phyloP scores from a whole-genome alignment of 2,888 invertebrate species.

The Tenthredo distinguenda region DNA sequence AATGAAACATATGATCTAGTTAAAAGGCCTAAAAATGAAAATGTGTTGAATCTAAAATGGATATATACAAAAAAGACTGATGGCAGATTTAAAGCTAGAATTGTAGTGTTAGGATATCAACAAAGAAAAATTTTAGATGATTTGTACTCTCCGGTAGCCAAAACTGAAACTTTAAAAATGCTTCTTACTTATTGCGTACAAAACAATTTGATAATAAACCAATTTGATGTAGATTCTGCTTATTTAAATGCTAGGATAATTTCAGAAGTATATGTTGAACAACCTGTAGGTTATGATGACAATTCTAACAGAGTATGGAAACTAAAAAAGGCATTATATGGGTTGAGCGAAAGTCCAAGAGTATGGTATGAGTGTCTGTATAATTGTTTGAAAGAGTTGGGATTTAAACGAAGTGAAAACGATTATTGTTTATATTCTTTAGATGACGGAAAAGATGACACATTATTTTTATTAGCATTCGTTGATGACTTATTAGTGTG shows the following conservation, averaged over 20 bases:
- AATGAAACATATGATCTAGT: conserved; percentile 42
- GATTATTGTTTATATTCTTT: conserved; percentile 53
- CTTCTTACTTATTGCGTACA: conserved; percentile 53
- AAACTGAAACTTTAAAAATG: conserved; percentile 53
- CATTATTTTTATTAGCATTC: conserved; percentile 7
- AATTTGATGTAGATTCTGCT: conserved; percentile 58
- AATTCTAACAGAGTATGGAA: conserved; percentile 44
- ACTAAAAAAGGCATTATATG: conserved; percentile 55
- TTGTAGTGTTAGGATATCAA: conserved; percentile 50
- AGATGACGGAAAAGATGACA: too few relatives aligned
- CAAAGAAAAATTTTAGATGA: conserved; percentile 31
- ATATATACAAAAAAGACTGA: conserved; percentile 47
- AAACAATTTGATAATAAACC: conserved; percentile 52
- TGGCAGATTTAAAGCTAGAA: conserved; percentile 44
- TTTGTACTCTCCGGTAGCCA: conserved; percentile 49
- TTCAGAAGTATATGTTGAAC: conserved; percentile 58
- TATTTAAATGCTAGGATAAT: conserved; percentile 55
- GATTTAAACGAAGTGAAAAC: conserved; percentile 52
- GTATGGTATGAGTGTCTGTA: conserved; percentile 56
- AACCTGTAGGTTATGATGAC: conserved; percentile 51
- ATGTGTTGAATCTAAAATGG: conserved; percentile 45
- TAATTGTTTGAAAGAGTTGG: too few relatives aligned
- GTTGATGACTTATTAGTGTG: conserved; percentile 63
- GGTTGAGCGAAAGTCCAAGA: conserved; percentile 54
- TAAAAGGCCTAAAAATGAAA: conserved; percentile 44